Conservation (phyloP, 2,888 invertebrate species). For the Syritta pipiens region DNA sequence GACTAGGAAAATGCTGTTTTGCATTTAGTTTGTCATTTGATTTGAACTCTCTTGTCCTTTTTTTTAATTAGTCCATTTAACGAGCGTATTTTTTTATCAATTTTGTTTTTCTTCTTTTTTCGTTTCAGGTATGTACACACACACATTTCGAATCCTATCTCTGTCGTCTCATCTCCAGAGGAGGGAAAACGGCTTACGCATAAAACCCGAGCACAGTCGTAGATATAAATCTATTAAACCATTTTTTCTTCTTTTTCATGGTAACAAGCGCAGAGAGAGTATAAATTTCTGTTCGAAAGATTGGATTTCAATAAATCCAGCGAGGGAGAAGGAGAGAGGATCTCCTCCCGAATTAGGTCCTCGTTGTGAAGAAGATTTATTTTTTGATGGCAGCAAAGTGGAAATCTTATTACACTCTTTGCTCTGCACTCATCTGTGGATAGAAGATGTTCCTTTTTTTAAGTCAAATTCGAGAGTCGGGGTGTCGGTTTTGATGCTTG, state of each 20-base stretch:
- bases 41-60: not conserved
- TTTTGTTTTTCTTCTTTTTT: slow-evolving; percentile 11
- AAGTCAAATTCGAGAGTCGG: too few species aligned
- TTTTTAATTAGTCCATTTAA: slow-evolving; percentile 27
- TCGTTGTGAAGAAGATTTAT: too few species aligned
- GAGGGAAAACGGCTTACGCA: not conserved
- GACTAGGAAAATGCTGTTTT: slow-evolving; percentile 5
- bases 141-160: not conserved
- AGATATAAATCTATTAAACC: not conserved
- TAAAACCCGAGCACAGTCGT: not conserved
- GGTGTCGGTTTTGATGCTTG: too few species aligned
- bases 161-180: not conserved
- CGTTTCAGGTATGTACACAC: slow-evolving; percentile 41
- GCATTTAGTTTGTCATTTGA: not conserved
- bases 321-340: not conserved
- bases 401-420: too few species aligned
- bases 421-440: too few species aligned
- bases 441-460: too few species aligned
- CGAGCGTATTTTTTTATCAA: not conserved
- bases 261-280: not conserved
- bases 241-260: slow-evolving; percentile 7
- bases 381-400: too few species aligned
- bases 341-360: too few species aligned
- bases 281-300: not conserved
- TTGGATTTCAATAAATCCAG: slow-evolving; percentile 13